phyloP scores from a whole-genome alignment of 2,797 vertebrate species.

The Thunnus albacares region DNA sequence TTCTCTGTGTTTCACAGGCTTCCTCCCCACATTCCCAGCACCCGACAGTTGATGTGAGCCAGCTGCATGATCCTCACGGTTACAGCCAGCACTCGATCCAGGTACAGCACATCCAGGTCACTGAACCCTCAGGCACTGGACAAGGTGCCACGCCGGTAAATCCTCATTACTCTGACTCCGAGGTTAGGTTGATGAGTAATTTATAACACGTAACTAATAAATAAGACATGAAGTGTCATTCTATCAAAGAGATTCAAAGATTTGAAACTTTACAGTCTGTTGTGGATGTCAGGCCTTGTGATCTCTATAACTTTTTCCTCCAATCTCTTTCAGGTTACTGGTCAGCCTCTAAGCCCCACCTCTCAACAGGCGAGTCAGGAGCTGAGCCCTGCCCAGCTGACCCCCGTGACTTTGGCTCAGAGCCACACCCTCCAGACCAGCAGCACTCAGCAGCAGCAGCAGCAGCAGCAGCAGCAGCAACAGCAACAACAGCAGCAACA shows the following conservation, averaged over 20 bases:
- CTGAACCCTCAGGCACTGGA: slow-evolving; percentile 86
- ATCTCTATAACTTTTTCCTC: slow-evolving; percentile 1
- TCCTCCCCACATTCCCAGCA: slow-evolving; percentile 96
- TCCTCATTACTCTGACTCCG: too few species aligned
- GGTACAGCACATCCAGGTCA: slow-evolving; percentile 98
- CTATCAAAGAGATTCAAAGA: neutral
- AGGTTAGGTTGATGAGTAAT: neutral
- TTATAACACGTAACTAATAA: neutral
- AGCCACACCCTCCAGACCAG: slow-evolving; percentile 87
- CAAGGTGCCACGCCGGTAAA: slow-evolving; percentile 89
- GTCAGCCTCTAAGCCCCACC: slow-evolving; percentile 93
- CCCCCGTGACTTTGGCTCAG: slow-evolving; percentile 86
- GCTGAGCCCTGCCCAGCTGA: slow-evolving; percentile 91
- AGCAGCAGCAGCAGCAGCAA: neutral
- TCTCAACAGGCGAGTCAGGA: slow-evolving; percentile 92
- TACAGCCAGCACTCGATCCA: slow-evolving; percentile 98
- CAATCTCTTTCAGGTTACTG: slow-evolving; percentile 81
- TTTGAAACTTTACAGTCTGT: neutral
- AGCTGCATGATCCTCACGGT: slow-evolving; percentile 95
- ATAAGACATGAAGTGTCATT: neutral
- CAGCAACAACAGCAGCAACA: neutral
- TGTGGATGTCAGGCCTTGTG: neutral
- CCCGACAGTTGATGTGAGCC: slow-evolving; percentile 95
- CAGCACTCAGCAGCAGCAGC: slow-evolving; percentile 81
- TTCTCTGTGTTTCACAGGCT: slow-evolving; percentile 81